Conservation (phyloP, 2,797 vertebrate genomes). For the Arrhamphus sclerolepis region DNA sequence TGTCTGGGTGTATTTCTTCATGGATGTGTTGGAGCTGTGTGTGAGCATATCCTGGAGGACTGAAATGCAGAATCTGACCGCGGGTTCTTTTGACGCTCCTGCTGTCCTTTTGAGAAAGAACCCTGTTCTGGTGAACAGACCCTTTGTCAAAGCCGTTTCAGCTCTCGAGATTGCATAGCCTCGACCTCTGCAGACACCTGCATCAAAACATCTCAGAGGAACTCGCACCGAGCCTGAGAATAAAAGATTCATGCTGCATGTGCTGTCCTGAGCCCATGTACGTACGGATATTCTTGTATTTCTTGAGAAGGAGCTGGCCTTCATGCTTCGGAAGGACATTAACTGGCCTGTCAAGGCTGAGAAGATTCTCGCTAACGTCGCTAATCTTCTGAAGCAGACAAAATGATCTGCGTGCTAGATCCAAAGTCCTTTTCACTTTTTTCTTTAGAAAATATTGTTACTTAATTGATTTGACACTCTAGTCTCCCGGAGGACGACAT, state of each 20-base stretch:
- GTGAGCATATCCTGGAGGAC: slow-evolving; percentile 44
- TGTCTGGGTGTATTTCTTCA: slow-evolving; percentile 19
- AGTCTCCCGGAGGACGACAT: too few species aligned
- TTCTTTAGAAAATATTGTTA: too few species aligned
- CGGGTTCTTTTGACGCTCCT: slow-evolving; percentile 36
- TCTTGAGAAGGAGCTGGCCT: slow-evolving; percentile 14
- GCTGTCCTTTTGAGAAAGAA: slow-evolving; percentile 20
- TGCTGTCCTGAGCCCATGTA: slow-evolving; percentile 21
- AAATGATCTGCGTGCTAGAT: background rate
- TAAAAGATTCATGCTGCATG: slow-evolving; percentile 16
- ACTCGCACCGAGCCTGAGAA: slow-evolving; percentile 23
- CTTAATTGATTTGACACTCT: too few species aligned
- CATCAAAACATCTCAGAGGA: slow-evolving; percentile 57
- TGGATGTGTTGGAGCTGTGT: slow-evolving; percentile 24
- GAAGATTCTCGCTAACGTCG: slow-evolving; percentile 1
- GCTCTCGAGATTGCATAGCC: slow-evolving; percentile 27
- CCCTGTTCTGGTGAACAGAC: slow-evolving; percentile 41
- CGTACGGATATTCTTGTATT: slow-evolving; percentile 21
- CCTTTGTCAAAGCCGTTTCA: slow-evolving; percentile 24
- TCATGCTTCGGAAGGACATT: slow-evolving; percentile 6
- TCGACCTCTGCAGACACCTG: slow-evolving; percentile 26
- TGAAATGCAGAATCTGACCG: slow-evolving; percentile 40
- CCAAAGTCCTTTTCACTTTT: background rate
- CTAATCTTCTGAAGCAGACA: slow-evolving; percentile 9
- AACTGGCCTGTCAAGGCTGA: background rate